phyloP scores from a whole-genome alignment of 1,140 invertebrate species.

The Parasteatoda tepidariorum region DNA sequence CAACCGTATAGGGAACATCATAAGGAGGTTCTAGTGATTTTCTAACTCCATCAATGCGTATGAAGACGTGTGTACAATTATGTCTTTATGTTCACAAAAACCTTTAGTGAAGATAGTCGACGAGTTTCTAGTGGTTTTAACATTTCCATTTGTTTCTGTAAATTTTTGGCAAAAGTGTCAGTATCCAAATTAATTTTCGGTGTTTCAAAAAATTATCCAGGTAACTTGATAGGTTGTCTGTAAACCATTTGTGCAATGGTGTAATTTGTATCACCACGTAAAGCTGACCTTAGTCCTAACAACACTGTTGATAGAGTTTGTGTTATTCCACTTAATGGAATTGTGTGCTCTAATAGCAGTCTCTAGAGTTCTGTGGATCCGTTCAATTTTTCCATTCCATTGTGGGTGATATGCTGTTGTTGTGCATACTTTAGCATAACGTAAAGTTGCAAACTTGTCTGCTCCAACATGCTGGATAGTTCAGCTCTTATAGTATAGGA shows the following conservation, averaged over 20 bases:
- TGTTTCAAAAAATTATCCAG: slow-evolving; percentile 57
- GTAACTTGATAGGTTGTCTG: slow-evolving; percentile 55
- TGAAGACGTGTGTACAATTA: slow-evolving; percentile 1
- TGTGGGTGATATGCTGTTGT: slow-evolving; percentile 59
- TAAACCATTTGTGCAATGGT: slow-evolving; percentile 62
- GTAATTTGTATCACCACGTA: slow-evolving; percentile 63
- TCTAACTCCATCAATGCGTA: background rate
- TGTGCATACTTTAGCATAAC: background rate
- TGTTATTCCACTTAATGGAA: background rate
- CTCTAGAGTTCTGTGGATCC: slow-evolving; percentile 62
- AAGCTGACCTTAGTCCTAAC: background rate
- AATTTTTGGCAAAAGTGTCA: background rate
- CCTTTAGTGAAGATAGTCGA: background rate
- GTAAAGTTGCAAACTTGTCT: background rate
- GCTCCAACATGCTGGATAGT: no score
- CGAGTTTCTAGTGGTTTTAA: background rate
- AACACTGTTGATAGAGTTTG: background rate
- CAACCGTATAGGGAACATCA: no score
- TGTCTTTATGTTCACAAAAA: background rate
- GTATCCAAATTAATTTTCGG: background rate
- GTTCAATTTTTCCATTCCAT: slow-evolving; percentile 65
- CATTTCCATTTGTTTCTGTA: slow-evolving; percentile 7
- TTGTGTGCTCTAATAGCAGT: slow-evolving; percentile 48
- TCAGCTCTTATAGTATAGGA: no score
- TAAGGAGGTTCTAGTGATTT: slow-evolving; percentile 17